A percentile compares a stretch with the other conserved stretches of the same genome.
Conservation (phyloP, 2,113 vertebrate genomes). For the Perca fluviatilis region DNA sequence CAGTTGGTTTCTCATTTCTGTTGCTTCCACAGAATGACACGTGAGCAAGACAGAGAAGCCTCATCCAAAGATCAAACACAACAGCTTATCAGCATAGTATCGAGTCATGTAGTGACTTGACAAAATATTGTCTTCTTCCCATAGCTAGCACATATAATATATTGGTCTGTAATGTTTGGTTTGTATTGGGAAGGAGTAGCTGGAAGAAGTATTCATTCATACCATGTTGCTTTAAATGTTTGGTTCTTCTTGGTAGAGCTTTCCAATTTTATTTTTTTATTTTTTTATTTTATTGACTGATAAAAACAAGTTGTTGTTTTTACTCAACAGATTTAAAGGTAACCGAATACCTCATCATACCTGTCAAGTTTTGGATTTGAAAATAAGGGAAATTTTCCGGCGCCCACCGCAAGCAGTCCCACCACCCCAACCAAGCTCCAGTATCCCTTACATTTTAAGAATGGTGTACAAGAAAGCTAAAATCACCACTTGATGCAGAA, state of each 20-base stretch:
- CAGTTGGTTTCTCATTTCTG: conserved; percentile 12
- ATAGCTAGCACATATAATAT: neutral
- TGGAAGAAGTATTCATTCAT: neutral
- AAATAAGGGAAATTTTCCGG: no score
- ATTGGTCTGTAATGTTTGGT: neutral
- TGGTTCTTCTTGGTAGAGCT: neutral
- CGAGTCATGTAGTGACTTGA: neutral
- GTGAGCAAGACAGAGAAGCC: neutral
- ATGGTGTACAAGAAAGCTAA: no score
- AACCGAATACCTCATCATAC: neutral
- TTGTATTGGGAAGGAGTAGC: neutral
- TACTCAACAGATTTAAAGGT: neutral
- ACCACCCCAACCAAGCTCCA: no score
- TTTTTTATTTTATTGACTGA: neutral
- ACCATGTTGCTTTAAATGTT: neutral
- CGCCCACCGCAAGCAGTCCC: no score
- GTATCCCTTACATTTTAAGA: no score
- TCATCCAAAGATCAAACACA: conserved; percentile 8
- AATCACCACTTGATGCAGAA: no score
- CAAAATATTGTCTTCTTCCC: neutral
- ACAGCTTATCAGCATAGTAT: neutral
- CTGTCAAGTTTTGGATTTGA: no score
- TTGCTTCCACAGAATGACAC: neutral
- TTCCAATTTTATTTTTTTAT: neutral
- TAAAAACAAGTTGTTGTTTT: neutral